phyloP scores from a whole-genome alignment of 64 coral and sea anemone genomes.

The Actinia equina region DNA sequence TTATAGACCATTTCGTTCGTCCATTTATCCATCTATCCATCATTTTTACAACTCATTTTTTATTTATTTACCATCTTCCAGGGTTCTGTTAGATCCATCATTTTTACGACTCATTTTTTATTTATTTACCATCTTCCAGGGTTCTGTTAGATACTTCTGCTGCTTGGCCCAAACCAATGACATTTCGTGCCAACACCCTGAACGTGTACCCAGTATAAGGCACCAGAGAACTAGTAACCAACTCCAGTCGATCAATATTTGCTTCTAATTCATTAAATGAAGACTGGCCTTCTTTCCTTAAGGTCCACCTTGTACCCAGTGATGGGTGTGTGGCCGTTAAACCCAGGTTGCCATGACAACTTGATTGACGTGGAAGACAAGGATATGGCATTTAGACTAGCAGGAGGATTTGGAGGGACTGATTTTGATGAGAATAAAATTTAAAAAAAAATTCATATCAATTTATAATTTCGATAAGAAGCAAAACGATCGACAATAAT shows the following conservation, averaged over 20 bases:
- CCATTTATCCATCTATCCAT: neutral
- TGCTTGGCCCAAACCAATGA: slow-evolving; percentile 55
- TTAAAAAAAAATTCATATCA: neutral
- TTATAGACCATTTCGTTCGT: too few species aligned
- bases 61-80: slow-evolving; percentile 72
- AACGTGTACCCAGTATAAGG: slow-evolving; percentile 70
- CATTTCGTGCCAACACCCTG: slow-evolving; percentile 50
- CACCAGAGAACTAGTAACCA: slow-evolving; percentile 30
- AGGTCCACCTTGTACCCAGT: slow-evolving; percentile 56
- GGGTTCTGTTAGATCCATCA: slow-evolving; percentile 21
- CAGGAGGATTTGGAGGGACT: slow-evolving; percentile 67
- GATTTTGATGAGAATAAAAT: slow-evolving; percentile 2
- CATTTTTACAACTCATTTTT: neutral
- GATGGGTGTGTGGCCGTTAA: slow-evolving; percentile 75
- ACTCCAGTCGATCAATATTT: slow-evolving; percentile 16
- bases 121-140: slow-evolving; percentile 70
- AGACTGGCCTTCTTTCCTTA: neutral
- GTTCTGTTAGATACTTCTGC: slow-evolving; percentile 38
- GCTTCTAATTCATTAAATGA: slow-evolving; percentile 5
- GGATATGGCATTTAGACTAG: slow-evolving; percentile 30
- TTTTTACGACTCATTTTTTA: neutral
- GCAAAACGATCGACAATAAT: too few species aligned
- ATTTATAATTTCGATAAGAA: neutral
- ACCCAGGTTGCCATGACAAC: slow-evolving; percentile 81
- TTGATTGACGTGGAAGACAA: slow-evolving; percentile 59